These are phyloP conservation scores for Pollenia labialis DNA, from an alignment of 2,888 invertebrate species.

Conservation along the genomic window DNA sequence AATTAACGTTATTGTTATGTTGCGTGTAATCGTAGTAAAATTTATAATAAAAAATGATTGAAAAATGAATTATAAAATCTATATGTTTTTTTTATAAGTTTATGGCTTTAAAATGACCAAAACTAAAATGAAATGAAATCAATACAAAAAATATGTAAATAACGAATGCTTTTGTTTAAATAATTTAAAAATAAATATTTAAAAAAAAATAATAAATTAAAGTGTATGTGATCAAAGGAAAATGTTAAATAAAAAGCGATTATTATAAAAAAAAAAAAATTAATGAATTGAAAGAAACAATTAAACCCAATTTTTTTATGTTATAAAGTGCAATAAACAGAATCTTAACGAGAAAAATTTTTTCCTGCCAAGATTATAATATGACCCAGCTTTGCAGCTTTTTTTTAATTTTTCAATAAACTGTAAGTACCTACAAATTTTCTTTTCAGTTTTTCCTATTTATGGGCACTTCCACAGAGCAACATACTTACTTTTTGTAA, in stretches of 20 bases:
- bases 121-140: slow-evolving; percentile 10
- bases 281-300: background rate
- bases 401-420: background rate
- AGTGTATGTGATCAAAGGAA: too few species aligned
- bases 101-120: slow-evolving; percentile 27
- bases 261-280: background rate
- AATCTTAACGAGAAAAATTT: background rate
- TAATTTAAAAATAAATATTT: too few species aligned
- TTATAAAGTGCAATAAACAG: background rate
- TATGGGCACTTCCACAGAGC: too few species aligned
- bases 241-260: too few species aligned
- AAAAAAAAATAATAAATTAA: too few species aligned
- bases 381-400: background rate
- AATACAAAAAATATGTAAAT: background rate
- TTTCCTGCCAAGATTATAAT: background rate
- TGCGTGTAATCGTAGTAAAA: background rate
- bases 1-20: slow-evolving; percentile 12
- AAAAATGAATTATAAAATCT: slow-evolving; percentile 1
- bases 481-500: too few species aligned
- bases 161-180: too few species aligned
- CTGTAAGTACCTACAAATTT: slow-evolving; percentile 31
- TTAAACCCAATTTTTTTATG: background rate
- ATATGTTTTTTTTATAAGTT: slow-evolving; percentile 1
- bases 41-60: slow-evolving; percentile 4
- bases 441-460: too few species aligned